Evolutionary conservation across 2,797 vertebrate genomes (phyloP).

Genomic region (Lacerta viridis): DNA sequence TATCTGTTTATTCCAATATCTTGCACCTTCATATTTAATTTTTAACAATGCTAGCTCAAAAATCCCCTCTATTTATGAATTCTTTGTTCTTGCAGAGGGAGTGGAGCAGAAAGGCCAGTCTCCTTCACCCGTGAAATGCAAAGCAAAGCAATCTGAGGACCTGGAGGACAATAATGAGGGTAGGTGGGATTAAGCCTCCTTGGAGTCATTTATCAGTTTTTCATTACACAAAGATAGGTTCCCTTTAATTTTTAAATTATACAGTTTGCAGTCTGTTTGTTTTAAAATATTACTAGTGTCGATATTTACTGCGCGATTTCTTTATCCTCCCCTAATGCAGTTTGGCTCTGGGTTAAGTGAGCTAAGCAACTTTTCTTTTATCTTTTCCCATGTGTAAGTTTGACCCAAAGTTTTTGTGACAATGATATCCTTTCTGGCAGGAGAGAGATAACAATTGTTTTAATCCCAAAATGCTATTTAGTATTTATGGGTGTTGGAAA

Average conservation of each 20-base stretch:
- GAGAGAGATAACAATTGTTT: not conserved
- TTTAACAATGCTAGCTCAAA: constrained; percentile 36
- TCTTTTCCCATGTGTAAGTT: not conserved
- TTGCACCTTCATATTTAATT: constrained; percentile 44
- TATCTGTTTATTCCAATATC: constrained; percentile 35
- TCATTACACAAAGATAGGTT: constrained; percentile 7
- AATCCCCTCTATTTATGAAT: constrained; percentile 22
- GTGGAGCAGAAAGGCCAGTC: constrained; percentile 73
- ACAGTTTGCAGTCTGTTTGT: constrained; percentile 5
- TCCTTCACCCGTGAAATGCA: constrained; percentile 77
- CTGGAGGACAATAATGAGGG: constrained; percentile 75
- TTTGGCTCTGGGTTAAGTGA: not conserved
- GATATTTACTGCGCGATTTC: constrained; percentile 29
- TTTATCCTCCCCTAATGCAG: constrained; percentile 27
- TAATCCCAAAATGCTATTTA: not conserved
- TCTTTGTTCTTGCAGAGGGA: constrained; percentile 70
- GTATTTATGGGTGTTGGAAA: not conserved
- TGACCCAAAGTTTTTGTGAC: not conserved
- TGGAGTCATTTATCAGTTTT: constrained; percentile 40
- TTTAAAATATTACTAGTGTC: constrained; percentile 34
- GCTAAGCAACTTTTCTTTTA: constrained; percentile 1
- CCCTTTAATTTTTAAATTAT: constrained; percentile 42
- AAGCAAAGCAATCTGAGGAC: constrained; percentile 77
- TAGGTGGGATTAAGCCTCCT: constrained; percentile 61
- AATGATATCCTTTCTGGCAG: not conserved